Percentiles rank a stretch among this genome's conserved stretches.
These are phyloP conservation scores for Palythoa grandis DNA, from an alignment of 92 coral and sea anemone genomes.

Conservation along the genomic window DNA sequence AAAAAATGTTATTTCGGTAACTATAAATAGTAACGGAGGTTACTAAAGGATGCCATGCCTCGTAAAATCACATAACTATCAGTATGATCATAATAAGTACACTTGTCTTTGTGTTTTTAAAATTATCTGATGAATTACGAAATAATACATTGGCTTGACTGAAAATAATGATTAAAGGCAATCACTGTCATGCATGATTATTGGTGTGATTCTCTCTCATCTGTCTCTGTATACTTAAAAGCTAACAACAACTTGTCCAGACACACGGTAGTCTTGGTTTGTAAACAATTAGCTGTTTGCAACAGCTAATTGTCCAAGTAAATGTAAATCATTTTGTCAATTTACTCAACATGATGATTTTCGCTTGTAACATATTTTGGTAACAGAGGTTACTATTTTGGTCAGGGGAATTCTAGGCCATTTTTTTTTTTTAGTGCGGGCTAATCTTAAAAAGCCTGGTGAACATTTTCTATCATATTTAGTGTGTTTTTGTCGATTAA, in stretches of 20 bases:
- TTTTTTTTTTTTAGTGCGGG: not conserved
- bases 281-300: not conserved
- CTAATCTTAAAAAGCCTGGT: not conserved
- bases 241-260: not conserved
- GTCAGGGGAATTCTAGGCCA: not conserved
- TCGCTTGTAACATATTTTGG: not conserved
- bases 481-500: not conserved
- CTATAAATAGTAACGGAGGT: too few species aligned
- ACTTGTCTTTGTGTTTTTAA: too few species aligned
- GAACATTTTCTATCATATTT: not conserved
- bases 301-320: constrained; percentile 15
- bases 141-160: not conserved
- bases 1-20: too few species aligned
- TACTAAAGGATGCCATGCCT: too few species aligned
- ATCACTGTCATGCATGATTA: not conserved
- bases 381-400: not conserved
- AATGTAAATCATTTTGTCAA: constrained; percentile 7
- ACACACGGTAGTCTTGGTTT: not conserved
- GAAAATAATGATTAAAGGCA: constrained; percentile 5
- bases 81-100: too few species aligned
- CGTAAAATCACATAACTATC: too few species aligned
- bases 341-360: constrained; percentile 6
- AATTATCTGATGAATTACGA: too few species aligned
- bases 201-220: not conserved
- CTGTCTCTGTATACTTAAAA: too few species aligned